Percentiles rank a stretch among this genome's conserved stretches.
Evolutionary conservation across 2,113 vertebrate species (phyloP).

Genomic region (Cinclus mexicanus): DNA sequence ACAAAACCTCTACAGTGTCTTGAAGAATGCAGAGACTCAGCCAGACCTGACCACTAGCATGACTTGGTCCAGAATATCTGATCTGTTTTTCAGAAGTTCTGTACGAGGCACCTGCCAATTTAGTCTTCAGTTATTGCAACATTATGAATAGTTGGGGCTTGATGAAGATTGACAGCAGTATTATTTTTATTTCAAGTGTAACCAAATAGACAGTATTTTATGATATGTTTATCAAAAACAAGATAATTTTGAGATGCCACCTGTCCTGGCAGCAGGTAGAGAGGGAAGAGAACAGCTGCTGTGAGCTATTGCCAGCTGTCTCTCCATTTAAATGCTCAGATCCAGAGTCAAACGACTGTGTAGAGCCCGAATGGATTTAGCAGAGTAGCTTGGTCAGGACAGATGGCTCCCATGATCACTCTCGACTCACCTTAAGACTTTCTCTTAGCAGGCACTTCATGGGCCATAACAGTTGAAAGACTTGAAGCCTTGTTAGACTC

Average conservation of each 20-base stretch:
- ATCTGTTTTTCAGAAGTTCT: background rate
- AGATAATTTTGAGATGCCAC: background rate
- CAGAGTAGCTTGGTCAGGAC: background rate
- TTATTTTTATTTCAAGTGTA: constrained; percentile 9
- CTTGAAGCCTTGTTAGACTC: background rate
- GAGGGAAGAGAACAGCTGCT: constrained; percentile 9
- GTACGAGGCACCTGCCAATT: background rate
- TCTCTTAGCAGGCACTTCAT: background rate
- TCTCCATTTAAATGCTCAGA: background rate
- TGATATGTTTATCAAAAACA: constrained; percentile 18
- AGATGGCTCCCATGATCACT: background rate
- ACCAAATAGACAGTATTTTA: background rate
- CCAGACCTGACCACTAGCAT: background rate
- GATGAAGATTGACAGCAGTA: background rate
- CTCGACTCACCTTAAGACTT: background rate
- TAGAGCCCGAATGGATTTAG: background rate
- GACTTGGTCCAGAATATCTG: background rate
- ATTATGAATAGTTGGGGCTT: background rate
- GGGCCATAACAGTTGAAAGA: background rate
- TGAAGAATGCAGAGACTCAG: background rate
- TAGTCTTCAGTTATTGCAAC: background rate
- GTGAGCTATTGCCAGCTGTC: background rate
- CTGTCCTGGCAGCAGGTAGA: constrained; percentile 4
- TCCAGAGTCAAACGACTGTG: background rate
- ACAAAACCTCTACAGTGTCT: background rate